These are phyloP conservation scores for Sphinx pinastri DNA, from an alignment of 2,888 invertebrate species.

Conservation along the genomic window DNA sequence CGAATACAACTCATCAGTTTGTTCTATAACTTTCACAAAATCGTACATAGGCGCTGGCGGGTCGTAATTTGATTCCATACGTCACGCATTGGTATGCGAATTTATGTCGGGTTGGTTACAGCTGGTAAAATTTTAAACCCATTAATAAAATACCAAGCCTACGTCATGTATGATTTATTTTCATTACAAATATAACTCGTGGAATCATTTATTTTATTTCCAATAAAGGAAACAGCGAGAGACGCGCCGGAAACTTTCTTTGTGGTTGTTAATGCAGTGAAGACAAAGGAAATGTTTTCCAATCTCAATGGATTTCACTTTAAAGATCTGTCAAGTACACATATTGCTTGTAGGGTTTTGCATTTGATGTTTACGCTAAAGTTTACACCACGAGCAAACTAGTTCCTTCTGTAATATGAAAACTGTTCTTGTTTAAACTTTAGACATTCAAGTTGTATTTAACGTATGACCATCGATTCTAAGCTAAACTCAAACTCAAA, in stretches of 20 bases:
- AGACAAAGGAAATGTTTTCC: constrained; percentile 17
- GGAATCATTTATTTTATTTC: constrained; percentile 1
- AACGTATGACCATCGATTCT: too few species aligned
- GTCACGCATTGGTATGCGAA: constrained; percentile 35
- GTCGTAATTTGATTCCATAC: constrained; percentile 40
- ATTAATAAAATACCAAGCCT: constrained; percentile 33
- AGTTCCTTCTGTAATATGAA: neutral
- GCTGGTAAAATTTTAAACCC: constrained; percentile 41
- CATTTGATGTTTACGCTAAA: neutral
- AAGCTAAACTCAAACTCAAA: too few species aligned
- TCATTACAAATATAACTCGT: constrained; percentile 1
- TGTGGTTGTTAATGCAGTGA: neutral
- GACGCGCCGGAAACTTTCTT: constrained; percentile 13
- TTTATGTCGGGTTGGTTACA: constrained; percentile 35
- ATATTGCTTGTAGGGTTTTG: neutral
- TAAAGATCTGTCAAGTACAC: constrained; percentile 12
- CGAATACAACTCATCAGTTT: constrained; percentile 46
- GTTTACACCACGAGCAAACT: neutral
- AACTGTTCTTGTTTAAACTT: too few species aligned
- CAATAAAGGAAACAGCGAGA: constrained; percentile 3
- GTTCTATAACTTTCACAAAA: constrained; percentile 38
- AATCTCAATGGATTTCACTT: constrained; percentile 17
- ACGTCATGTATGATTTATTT: constrained; percentile 5
- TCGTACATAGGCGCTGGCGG: constrained; percentile 34
- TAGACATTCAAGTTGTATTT: too few species aligned